Conservation (phyloP, 1,140 invertebrate species). For the Hyposmocoma kahamanoa region DNA sequence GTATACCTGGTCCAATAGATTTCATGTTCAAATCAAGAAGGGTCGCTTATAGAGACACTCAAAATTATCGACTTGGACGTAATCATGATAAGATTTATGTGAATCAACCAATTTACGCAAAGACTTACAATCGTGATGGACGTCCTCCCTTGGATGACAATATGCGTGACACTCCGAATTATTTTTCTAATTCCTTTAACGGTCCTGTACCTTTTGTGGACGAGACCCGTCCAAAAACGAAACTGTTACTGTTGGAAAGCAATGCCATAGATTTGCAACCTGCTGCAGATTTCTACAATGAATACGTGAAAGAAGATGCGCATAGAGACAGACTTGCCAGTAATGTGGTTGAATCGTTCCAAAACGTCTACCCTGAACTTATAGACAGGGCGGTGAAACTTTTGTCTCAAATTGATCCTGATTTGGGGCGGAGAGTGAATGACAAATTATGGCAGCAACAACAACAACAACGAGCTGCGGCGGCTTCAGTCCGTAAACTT, state of each 20-base stretch:
- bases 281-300: constrained; percentile 5
- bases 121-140: constrained; percentile 83
- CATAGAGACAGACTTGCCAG: constrained; percentile 1
- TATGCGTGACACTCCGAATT: constrained; percentile 87
- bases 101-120: constrained; percentile 84
- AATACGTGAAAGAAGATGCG: not conserved
- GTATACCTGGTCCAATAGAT: constrained; percentile 87
- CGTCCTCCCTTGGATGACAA: constrained; percentile 75
- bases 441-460: too few relatives aligned
- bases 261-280: constrained; percentile 3
- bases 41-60: constrained; percentile 89
- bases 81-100: constrained; percentile 90
- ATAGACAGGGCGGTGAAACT: not conserved
- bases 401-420: not conserved
- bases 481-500: too few relatives aligned
- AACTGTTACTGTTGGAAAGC: not conserved
- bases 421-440: constrained; percentile 1
- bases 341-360: not conserved
- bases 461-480: too few relatives aligned
- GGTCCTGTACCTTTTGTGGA: constrained; percentile 74
- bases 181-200: constrained; percentile 92
- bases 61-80: constrained; percentile 86
- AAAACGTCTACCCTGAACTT: not conserved
- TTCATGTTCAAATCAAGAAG: constrained; percentile 90
- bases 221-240: not conserved